These are phyloP conservation scores for Drosophila pruinosa DNA, from an alignment of 1,140 invertebrate genomes.

Conservation along the genomic window DNA sequence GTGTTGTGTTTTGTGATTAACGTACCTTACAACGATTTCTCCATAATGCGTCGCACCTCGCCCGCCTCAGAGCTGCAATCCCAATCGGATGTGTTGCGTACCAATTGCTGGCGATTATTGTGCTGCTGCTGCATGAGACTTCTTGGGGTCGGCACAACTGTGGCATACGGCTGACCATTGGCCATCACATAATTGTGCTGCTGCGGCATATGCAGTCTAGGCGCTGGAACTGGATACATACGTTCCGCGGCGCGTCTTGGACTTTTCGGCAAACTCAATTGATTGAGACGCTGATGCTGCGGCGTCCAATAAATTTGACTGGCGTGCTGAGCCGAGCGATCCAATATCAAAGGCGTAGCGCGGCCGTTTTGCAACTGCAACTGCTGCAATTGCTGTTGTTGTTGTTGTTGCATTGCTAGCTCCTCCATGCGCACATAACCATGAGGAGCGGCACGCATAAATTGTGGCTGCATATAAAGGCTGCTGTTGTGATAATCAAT, in stretches of 20 bases:
- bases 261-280: constrained; percentile 38
- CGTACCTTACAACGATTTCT: constrained; percentile 78
- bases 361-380: constrained; percentile 53
- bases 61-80: constrained; percentile 87
- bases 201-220: constrained; percentile 22
- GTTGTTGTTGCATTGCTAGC: constrained; percentile 6
- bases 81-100: constrained; percentile 83
- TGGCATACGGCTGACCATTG: constrained; percentile 37
- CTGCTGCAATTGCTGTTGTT: constrained; percentile 16
- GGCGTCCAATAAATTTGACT: constrained; percentile 77
- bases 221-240: constrained; percentile 49
- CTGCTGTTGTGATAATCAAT: constrained; percentile 49
- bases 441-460: constrained; percentile 8
- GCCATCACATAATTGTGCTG: constrained; percentile 19
- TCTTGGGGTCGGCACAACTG: constrained; percentile 31
- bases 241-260: constrained; percentile 31
- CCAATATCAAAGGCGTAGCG: constrained; percentile 73
- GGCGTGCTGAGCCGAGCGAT: constrained; percentile 52
- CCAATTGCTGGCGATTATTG: constrained; percentile 25
- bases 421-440: constrained; percentile 35
- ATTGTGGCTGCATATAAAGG: constrained; percentile 51
- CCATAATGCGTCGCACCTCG: constrained; percentile 86
- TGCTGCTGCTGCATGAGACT: constrained; percentile 22
- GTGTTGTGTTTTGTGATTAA: background rate
- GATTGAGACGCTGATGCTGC: constrained; percentile 40